Percentiles rank a stretch among this genome's conserved stretches.
phyloP scores from a whole-genome alignment of 1,140 invertebrate genomes.

The Papilio xuthus region DNA sequence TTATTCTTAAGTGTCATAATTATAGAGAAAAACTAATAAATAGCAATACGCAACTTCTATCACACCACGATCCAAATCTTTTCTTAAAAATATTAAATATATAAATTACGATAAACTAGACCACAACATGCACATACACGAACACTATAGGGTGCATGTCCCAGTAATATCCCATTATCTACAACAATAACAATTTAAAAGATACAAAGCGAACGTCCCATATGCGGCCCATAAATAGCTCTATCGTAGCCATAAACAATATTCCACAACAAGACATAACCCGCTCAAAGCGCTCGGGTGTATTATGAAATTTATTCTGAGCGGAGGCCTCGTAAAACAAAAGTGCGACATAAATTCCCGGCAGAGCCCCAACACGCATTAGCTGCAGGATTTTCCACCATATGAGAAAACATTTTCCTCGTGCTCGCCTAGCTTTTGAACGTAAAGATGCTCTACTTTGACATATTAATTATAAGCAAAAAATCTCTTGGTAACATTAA shows the following conservation, averaged over 20 bases:
- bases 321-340: constrained; percentile 66
- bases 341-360: constrained; percentile 69
- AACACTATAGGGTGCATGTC: constrained; percentile 32
- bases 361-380: constrained; percentile 62
- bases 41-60: too few relatives aligned
- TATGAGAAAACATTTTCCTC: constrained; percentile 76
- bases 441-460: constrained; percentile 57
- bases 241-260: constrained; percentile 50
- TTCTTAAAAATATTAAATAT: not conserved
- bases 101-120: constrained; percentile 26
- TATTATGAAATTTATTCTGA: constrained; percentile 66
- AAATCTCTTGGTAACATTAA: not conserved
- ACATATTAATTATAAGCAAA: constrained; percentile 28
- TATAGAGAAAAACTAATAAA: too few relatives aligned
- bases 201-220: constrained; percentile 43
- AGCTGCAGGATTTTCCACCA: constrained; percentile 68
- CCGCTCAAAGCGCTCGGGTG: constrained; percentile 39
- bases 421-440: constrained; percentile 47
- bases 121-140: constrained; percentile 31
- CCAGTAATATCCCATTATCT: constrained; percentile 25
- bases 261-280: constrained; percentile 37
- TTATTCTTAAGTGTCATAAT: too few relatives aligned
- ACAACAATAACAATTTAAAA: constrained; percentile 36
- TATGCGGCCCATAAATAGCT: constrained; percentile 46
- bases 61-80: not conserved